Base-by-base conservation (phyloP, 2,797 vertebrate species). In the Rhinatrema bivittatum region DNA sequence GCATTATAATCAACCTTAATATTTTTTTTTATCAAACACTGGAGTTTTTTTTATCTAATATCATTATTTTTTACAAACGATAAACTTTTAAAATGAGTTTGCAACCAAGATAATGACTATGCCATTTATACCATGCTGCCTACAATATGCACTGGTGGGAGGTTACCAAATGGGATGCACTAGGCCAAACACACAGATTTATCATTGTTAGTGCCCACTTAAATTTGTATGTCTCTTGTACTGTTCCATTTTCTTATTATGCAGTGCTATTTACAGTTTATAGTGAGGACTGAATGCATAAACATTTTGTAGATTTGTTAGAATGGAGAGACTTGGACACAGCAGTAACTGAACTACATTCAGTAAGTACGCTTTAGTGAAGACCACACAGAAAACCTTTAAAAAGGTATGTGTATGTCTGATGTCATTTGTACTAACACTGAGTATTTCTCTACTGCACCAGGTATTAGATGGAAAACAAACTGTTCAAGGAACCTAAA, bases 321-420 rank as follows among this genome's bases (percentile, higher is more conserved):
- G 58, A 46, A 31, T 39, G 31, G 51, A 70, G 31, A 36, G 50
- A 34, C 53, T 71, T 34, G 52, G 57, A 22, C 70, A 68, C 55
- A 71, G 37, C 29, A 26, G 25, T 69, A 17, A 62, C 56, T 62
- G 49, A 44, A 25, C 69, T 62, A 49, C 56, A 48, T 52, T 69
- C 52, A n/a, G 62, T 60, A 66, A 60, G 66, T 73, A 57, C 82
- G 82, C 81, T 6, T 88, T 81, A 72, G 84, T 98, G 95, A 98
- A 60, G 90, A 75, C 68, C 78, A 74, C 82, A 76, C 89, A 90
- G 82, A 79, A 96, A 98, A 91, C 88, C 93, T 74, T 47, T n/a
- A 4, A 10, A n/a, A 76, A 79, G 93, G 69, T 72, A 65, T 93
- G 89, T 89, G 87, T 76, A 71, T 64, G 69, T 88, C 87, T 65